These are phyloP conservation scores for Sminthopsis crassicaudata DNA, from an alignment of 2,113 vertebrate species.

Conservation along the genomic window DNA sequence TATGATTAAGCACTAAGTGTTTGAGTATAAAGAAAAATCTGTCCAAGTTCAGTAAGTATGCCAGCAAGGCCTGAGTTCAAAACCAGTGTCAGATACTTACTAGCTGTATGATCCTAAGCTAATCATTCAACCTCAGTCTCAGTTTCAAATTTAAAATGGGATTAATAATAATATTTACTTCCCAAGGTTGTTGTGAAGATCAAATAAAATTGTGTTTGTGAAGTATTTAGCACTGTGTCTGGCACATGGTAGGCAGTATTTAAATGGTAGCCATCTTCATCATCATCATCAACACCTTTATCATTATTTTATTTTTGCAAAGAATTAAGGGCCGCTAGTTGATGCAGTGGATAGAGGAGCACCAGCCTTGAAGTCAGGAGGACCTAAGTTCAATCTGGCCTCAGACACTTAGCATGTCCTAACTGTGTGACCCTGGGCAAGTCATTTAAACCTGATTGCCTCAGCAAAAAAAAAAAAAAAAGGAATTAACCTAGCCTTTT, in stretches of 20 bases:
- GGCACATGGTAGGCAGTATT: not conserved
- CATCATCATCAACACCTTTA: not conserved
- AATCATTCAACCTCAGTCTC: not conserved
- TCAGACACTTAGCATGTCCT: too few species aligned
- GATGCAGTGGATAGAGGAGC: too few species aligned
- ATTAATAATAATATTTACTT: not conserved
- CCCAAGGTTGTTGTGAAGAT: not conserved
- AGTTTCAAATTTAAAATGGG: not conserved
- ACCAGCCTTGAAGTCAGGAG: too few species aligned
- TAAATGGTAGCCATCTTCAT: not conserved
- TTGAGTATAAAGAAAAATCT: not conserved
- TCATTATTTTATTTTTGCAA: conserved; percentile 16
- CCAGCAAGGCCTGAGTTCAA: not conserved
- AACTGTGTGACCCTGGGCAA: too few species aligned
- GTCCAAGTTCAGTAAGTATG: not conserved
- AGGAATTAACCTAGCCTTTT: not conserved
- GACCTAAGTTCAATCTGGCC: too few species aligned
- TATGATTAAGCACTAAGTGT: conserved; percentile 12
- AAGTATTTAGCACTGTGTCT: not conserved
- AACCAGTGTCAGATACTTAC: not conserved
- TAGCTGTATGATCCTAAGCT: not conserved
- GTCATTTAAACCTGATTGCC: too few species aligned
- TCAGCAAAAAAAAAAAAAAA: too few species aligned
- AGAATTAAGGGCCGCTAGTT: not conserved
- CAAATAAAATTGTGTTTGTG: not conserved